Percentiles rank a stretch among this genome's conserved stretches.
These are phyloP conservation scores for Elymnias hypermnestra DNA, from an alignment of 1,140 invertebrate genomes.

Conservation along the genomic window DNA sequence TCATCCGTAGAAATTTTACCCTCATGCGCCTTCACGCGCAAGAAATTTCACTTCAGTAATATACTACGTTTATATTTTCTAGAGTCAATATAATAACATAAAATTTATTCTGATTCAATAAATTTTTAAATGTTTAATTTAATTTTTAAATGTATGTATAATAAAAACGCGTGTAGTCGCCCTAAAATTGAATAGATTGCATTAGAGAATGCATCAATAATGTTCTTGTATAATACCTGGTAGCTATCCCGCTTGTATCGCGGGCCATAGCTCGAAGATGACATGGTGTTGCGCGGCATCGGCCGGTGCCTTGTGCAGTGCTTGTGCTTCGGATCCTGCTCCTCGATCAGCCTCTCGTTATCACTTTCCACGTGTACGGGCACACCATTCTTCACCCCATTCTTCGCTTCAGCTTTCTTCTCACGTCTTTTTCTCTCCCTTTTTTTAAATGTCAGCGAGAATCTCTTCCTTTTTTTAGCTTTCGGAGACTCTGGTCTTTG, in stretches of 20 bases:
- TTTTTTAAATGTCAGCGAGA: constrained; percentile 71
- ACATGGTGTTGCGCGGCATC: constrained; percentile 42
- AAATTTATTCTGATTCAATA: too few relatives aligned
- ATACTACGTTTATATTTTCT: too few relatives aligned
- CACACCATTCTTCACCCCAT: constrained; percentile 53
- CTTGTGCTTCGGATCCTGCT: constrained; percentile 51
- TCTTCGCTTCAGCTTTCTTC: constrained; percentile 61
- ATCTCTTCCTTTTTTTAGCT: constrained; percentile 72
- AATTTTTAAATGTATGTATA: too few relatives aligned
- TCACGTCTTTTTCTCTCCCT: constrained; percentile 66
- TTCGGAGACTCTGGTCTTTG: constrained; percentile 65
- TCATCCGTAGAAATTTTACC: too few relatives aligned
- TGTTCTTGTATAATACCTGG: constrained; percentile 48
- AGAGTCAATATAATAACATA: too few relatives aligned
- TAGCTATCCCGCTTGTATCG: constrained; percentile 74
- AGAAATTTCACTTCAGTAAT: too few relatives aligned
- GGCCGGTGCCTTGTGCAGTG: constrained; percentile 54
- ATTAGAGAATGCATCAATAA: constrained; percentile 14
- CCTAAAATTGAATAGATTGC: constrained; percentile 14
- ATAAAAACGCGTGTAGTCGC: constrained; percentile 28
- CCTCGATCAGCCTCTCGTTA: constrained; percentile 59
- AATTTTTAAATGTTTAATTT: too few relatives aligned
- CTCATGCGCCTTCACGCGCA: too few relatives aligned
- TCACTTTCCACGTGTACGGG: constrained; percentile 52
- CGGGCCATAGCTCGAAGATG: constrained; percentile 60